These are phyloP conservation scores for Sebastes paucispinis DNA, from an alignment of 2,797 vertebrate species.

Conservation along the genomic window DNA sequence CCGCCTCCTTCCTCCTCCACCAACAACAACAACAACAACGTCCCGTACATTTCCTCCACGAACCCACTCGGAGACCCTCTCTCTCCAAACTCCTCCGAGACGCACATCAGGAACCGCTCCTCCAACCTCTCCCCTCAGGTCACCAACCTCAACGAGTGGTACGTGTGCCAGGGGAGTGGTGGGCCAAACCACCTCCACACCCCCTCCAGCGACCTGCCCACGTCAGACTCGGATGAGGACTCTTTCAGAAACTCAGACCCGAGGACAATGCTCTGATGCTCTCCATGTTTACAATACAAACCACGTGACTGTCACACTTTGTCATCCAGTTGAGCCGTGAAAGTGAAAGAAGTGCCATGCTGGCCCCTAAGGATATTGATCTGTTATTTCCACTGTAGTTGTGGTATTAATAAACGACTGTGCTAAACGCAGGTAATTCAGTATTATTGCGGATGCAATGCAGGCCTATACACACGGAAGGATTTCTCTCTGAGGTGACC, in stretches of 20 bases:
- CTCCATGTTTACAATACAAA: constrained; percentile 28
- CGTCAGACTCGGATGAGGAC: constrained; percentile 93
- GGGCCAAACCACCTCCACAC: constrained; percentile 89
- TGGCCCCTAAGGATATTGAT: constrained; percentile 37
- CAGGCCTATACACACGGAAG: constrained; percentile 23
- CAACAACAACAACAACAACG: constrained; percentile 43
- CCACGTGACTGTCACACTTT: constrained; percentile 47
- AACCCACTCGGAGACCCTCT: constrained; percentile 86
- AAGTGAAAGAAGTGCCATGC: constrained; percentile 17
- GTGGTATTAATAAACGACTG: constrained; percentile 14
- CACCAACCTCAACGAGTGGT: constrained; percentile 99
- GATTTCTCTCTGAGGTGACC: constrained; percentile 43
- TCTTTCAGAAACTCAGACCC: constrained; percentile 88
- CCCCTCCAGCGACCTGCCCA: constrained; percentile 90
- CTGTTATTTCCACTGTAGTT: constrained; percentile 29
- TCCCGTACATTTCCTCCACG: constrained; percentile 84
- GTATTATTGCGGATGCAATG: constrained; percentile 16
- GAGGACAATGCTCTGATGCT: constrained; percentile 91
- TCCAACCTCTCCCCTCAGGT: constrained; percentile 93
- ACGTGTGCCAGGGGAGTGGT: constrained; percentile 94
- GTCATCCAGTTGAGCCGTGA: constrained; percentile 10
- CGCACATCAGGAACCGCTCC: constrained; percentile 82
- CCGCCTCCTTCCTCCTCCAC: constrained; percentile 84
- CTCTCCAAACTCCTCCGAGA: constrained; percentile 84
- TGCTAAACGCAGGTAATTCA: constrained; percentile 7